phyloP scores from a whole-genome alignment of 1,140 invertebrate genomes.

The Drosophila murphyi region DNA sequence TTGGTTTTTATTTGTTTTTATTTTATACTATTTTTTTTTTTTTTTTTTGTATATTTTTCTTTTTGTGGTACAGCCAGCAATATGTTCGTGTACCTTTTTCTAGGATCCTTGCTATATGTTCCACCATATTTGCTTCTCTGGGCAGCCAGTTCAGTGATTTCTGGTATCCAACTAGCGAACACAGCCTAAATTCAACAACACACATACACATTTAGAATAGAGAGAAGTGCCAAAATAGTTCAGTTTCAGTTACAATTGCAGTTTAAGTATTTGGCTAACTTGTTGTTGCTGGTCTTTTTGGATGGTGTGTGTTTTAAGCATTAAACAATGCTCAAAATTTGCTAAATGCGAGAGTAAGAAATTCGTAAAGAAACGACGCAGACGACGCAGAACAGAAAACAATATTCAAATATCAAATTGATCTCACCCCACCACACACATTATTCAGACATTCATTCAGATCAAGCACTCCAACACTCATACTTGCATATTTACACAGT shows the following conservation, averaged over 20 bases:
- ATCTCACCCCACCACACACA: constrained; percentile 1
- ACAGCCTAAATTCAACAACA: constrained; percentile 91
- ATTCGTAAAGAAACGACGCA: constrained; percentile 20
- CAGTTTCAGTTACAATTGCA: constrained; percentile 45
- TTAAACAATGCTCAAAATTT: constrained; percentile 13
- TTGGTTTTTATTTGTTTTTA: constrained; percentile 51
- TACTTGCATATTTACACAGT: constrained; percentile 15
- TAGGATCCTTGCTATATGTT: constrained; percentile 98
- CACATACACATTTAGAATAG: constrained; percentile 81
- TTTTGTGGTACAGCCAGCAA: constrained; percentile 78
- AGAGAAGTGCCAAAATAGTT: constrained; percentile 49
- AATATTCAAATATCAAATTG: background rate
- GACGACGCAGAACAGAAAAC: constrained; percentile 19
- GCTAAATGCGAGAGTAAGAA: constrained; percentile 13
- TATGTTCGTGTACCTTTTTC: constrained; percentile 94
- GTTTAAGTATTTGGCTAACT: constrained; percentile 34
- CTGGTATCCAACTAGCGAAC: constrained; percentile 99
- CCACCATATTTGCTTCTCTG: constrained; percentile 99
- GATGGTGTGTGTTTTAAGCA: constrained; percentile 21
- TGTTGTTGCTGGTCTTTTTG: constrained; percentile 31
- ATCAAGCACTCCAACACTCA: constrained; percentile 19
- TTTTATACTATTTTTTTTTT: constrained; percentile 62
- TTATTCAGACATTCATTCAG: constrained; percentile 12
- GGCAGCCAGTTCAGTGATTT: constrained; percentile 99
- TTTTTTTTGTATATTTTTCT: constrained; percentile 50